Percentiles rank a stretch among this genome's conserved stretches.
Conservation (phyloP, 2,888 invertebrate genomes). For the Dynastes tityus region DNA sequence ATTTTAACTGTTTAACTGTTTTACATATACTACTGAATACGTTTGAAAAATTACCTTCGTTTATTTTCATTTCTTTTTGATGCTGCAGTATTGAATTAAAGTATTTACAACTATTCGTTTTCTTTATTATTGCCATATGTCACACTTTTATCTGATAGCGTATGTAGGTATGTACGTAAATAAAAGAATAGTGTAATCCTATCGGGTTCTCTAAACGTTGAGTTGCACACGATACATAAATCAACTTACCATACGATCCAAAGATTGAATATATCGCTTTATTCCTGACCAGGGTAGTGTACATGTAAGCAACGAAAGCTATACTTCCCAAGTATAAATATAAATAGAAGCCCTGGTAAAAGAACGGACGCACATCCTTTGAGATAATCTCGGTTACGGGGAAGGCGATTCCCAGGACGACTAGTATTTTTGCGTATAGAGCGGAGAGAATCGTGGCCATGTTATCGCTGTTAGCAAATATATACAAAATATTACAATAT, state of each 20-base stretch:
- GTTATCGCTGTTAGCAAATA: constrained; percentile 75
- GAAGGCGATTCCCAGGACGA: constrained; percentile 88
- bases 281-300: constrained; percentile 78
- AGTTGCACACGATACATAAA: not conserved
- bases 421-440: constrained; percentile 88
- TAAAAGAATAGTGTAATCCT: too few species aligned
- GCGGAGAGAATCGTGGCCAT: constrained; percentile 84
- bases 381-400: constrained; percentile 91
- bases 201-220: too few species aligned
- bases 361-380: constrained; percentile 80
- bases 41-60: too few species aligned
- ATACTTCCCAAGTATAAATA: constrained; percentile 87
- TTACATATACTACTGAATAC: too few species aligned
- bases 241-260: constrained; percentile 63
- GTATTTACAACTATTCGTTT: too few species aligned
- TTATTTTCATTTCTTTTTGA: too few species aligned
- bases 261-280: constrained; percentile 68
- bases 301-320: constrained; percentile 82
- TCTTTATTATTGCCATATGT: too few species aligned
- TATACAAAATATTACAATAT: constrained; percentile 11
- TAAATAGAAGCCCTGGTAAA: constrained; percentile 89
- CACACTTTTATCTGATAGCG: too few species aligned
- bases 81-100: too few species aligned
- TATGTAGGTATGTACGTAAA: too few species aligned
- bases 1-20: too few species aligned